Conservation (phyloP, 2,888 invertebrate species). For the Plebejus argus region DNA sequence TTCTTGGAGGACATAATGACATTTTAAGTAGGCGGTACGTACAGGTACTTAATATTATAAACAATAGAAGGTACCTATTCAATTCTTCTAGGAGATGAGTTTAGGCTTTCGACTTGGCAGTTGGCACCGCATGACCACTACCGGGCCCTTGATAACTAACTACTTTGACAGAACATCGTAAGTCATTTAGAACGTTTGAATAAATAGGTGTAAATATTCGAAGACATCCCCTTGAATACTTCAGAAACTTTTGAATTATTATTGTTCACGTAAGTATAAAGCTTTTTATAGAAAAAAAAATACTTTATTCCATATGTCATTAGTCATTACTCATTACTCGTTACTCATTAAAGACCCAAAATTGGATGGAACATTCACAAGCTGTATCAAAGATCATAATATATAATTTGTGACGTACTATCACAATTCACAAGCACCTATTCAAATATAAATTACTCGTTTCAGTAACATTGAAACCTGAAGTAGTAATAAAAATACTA, state of each 20-base stretch:
- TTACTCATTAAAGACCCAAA: too few species aligned
- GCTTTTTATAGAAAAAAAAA: too few species aligned
- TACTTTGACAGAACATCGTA: background rate
- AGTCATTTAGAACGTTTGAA: background rate
- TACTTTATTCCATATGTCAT: too few species aligned
- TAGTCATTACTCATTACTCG: too few species aligned
- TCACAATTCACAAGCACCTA: background rate
- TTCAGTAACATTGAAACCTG: background rate
- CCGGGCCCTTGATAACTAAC: background rate
- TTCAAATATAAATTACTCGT: background rate
- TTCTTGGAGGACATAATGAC: background rate
- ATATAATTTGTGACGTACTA: background rate
- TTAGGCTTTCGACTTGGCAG: background rate
- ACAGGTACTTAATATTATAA: background rate
- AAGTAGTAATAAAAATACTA: background rate
- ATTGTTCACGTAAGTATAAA: too few species aligned
- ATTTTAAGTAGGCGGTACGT: background rate
- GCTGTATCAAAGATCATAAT: background rate
- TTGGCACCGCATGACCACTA: too few species aligned
- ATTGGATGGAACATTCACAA: too few species aligned
- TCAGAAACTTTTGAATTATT: background rate
- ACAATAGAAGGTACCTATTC: background rate
- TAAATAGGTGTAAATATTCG: background rate
- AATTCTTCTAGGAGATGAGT: background rate
- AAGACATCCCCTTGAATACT: background rate